phyloP scores from a whole-genome alignment of 2,888 invertebrate genomes.

The Eupithecia abbreviata region DNA sequence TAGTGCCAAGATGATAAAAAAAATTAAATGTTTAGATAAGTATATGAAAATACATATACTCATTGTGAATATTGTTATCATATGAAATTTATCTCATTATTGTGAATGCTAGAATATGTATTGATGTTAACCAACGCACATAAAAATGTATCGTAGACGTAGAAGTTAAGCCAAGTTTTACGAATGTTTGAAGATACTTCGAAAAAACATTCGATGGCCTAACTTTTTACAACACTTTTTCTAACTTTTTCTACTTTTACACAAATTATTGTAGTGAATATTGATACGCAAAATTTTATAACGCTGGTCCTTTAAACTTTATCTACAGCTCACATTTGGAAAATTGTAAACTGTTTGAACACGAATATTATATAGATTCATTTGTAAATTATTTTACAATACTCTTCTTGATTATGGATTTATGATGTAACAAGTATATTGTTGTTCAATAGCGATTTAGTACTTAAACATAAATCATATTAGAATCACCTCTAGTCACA shows the following conservation, averaged over 20 bases:
- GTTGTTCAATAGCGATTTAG: not conserved
- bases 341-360: not conserved
- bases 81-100: not conserved
- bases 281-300: not conserved
- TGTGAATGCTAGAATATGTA: conserved; percentile 7
- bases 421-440: not conserved
- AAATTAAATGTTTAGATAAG: conserved; percentile 8
- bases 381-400: not conserved
- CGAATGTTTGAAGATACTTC: conserved; percentile 10
- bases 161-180: conserved; percentile 1
- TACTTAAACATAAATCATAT: conserved; percentile 19
- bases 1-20: conserved; percentile 35
- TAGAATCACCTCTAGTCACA: conserved; percentile 76
- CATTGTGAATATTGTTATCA: conserved; percentile 24
- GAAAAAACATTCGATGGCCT: conserved; percentile 32
- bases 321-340: not conserved
- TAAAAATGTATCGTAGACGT: conserved; percentile 10
- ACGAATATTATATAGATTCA: not conserved
- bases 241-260: conserved; percentile 67
- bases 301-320: not conserved
- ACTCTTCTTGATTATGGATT: not conserved
- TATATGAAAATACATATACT: conserved; percentile 22
- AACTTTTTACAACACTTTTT: conserved; percentile 31
- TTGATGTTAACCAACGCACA: conserved; percentile 25
- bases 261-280: conserved; percentile 53